These are phyloP conservation scores for Recurvirostra avosetta DNA, from an alignment of 2,113 vertebrate genomes.

Conservation along the genomic window DNA sequence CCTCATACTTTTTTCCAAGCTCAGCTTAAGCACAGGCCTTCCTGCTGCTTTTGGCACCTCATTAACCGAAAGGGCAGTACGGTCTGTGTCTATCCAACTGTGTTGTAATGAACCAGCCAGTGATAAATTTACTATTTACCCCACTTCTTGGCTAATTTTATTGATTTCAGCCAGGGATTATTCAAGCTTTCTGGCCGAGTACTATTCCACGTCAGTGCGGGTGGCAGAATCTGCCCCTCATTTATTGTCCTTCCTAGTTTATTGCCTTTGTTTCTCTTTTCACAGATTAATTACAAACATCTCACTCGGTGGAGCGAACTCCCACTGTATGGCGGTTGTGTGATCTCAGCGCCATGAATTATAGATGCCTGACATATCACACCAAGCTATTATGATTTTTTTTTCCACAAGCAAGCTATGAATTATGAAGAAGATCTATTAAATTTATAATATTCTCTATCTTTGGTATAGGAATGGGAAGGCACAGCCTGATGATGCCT, in stretches of 20 bases:
- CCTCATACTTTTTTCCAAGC: background rate
- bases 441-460: slow-evolving; percentile 52
- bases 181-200: background rate
- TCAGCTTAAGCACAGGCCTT: background rate
- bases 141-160: background rate
- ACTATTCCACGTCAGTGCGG: background rate
- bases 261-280: slow-evolving; percentile 53
- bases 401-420: slow-evolving; percentile 66
- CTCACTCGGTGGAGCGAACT: slow-evolving; percentile 19
- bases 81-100: fast-evolving
- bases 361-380: slow-evolving; percentile 70
- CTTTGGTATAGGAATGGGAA: background rate
- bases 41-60: background rate
- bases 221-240: background rate
- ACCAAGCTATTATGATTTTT: slow-evolving; percentile 75
- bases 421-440: slow-evolving; percentile 51
- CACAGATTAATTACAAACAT: slow-evolving; percentile 56
- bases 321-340: slow-evolving; percentile 23
- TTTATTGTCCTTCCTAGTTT: background rate
- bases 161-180: background rate
- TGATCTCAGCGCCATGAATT: slow-evolving; percentile 66
- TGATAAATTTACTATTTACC: background rate
- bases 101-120: background rate
- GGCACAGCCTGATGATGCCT: background rate
- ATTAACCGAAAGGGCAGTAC: fast-evolving